A percentile compares a stretch with the other conserved stretches of the same genome.
Conservation (phyloP, 2,797 vertebrate species). For the Paramormyrops hopkinsi region DNA sequence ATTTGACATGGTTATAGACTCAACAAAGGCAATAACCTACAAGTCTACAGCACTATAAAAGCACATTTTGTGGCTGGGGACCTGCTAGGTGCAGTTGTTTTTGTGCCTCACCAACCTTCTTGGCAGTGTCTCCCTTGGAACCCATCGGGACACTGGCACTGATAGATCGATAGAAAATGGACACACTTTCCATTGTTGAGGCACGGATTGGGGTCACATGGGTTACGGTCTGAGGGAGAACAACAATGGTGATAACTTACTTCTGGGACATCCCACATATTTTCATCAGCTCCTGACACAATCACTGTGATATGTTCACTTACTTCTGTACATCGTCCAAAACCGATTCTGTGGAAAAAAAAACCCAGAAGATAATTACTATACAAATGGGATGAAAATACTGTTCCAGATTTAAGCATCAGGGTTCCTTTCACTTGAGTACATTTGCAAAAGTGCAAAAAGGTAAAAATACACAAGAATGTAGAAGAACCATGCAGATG, state of each 20-base stretch:
- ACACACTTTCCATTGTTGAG: conserved; percentile 51
- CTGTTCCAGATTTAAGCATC: background rate
- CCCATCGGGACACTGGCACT: conserved; percentile 51
- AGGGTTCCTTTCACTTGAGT: background rate
- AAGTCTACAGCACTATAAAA: background rate
- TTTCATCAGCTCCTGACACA: background rate
- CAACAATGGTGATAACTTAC: background rate
- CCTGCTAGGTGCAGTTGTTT: background rate
- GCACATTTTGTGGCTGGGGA: background rate
- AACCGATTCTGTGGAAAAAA: conserved; percentile 47
- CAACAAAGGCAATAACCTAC: background rate
- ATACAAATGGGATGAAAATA: background rate
- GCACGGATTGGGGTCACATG: conserved; percentile 52
- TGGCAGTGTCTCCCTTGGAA: conserved; percentile 56
- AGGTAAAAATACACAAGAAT: background rate
- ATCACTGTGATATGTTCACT: background rate
- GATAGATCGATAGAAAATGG: conserved; percentile 26
- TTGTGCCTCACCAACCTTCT: conserved; percentile 37
- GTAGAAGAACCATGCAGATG: background rate
- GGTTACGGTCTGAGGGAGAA: conserved; percentile 40
- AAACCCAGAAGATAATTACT: background rate
- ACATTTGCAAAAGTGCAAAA: background rate
- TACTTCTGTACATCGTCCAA: conserved; percentile 46
- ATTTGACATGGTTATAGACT: background rate
- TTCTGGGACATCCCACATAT: background rate